Evolutionary conservation across 2,888 invertebrate genomes (phyloP).

Genomic region (Elegia similella): DNA sequence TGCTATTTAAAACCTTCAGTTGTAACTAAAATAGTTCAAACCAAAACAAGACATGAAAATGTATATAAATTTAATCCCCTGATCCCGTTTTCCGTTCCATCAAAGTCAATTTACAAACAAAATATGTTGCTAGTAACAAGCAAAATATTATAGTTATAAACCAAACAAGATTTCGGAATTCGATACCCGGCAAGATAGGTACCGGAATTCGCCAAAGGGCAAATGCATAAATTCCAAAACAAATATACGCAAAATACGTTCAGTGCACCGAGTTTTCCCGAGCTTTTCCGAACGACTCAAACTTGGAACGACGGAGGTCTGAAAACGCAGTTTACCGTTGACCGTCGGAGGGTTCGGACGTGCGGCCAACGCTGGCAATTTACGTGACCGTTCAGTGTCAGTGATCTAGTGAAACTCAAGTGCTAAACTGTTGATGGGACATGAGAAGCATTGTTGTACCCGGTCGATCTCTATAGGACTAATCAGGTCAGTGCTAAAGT

Average conservation of each 20-base stretch:
- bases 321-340: conserved; percentile 53
- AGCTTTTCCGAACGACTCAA: conserved; percentile 45
- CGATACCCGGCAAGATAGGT: not conserved
- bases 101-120: not conserved
- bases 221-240: conserved; percentile 31
- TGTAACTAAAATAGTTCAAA: not conserved
- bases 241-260: conserved; percentile 40
- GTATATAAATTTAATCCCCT: not conserved
- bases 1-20: not conserved
- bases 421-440: conserved; percentile 34
- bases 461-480: conserved; percentile 20
- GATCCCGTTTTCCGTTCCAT: not conserved
- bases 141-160: not conserved
- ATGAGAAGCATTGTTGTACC: conserved; percentile 23
- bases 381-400: conserved; percentile 39
- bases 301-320: conserved; percentile 42
- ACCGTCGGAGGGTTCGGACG: conserved; percentile 38
- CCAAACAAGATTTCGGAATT: not conserved
- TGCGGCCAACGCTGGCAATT: conserved; percentile 20
- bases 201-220: conserved; percentile 24
- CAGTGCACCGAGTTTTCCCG: conserved; percentile 34
- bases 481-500: conserved; percentile 24
- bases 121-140: conserved; percentile 1
- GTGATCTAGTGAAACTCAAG: conserved; percentile 47
- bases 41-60: not conserved